Conservation (phyloP, 2,113 vertebrate genomes). For the Hystrix brachyura region DNA sequence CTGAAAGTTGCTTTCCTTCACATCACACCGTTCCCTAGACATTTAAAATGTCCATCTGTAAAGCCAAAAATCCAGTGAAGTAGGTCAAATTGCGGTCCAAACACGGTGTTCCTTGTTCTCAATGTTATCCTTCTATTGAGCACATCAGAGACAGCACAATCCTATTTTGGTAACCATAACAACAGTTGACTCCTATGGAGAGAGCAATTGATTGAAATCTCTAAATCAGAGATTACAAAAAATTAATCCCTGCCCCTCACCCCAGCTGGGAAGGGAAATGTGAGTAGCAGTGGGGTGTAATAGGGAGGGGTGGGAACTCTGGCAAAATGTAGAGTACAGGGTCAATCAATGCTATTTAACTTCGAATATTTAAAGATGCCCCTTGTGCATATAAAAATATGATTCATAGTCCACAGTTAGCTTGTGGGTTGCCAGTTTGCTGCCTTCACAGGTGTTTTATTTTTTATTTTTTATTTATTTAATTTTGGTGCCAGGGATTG, state of each 20-base stretch:
- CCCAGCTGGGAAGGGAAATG: not conserved
- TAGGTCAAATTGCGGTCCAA: not conserved
- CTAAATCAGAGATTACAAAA: not conserved
- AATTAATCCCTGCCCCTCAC: not conserved
- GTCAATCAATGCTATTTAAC: not conserved
- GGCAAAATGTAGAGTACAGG: not conserved
- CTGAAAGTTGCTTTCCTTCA: not conserved
- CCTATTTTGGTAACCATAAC: conserved; percentile 62
- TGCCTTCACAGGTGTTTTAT: too few species aligned
- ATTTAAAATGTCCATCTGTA: not conserved
- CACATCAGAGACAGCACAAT: not conserved
- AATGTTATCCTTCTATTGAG: not conserved
- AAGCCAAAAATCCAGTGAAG: not conserved
- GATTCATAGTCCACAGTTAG: not conserved
- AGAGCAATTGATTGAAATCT: conserved; percentile 19
- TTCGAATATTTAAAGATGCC: not conserved
- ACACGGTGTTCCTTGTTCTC: not conserved
- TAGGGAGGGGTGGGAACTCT: not conserved
- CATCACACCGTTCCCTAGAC: not conserved
- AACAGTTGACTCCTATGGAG: conserved; percentile 49
- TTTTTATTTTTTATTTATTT: too few species aligned
- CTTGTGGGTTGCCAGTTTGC: not conserved
- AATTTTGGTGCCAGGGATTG: too few species aligned
- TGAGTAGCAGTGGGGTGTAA: not conserved
- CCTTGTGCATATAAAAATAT: not conserved